phyloP scores from a whole-genome alignment of 1,140 invertebrate species.

The Drosophila pandora region DNA sequence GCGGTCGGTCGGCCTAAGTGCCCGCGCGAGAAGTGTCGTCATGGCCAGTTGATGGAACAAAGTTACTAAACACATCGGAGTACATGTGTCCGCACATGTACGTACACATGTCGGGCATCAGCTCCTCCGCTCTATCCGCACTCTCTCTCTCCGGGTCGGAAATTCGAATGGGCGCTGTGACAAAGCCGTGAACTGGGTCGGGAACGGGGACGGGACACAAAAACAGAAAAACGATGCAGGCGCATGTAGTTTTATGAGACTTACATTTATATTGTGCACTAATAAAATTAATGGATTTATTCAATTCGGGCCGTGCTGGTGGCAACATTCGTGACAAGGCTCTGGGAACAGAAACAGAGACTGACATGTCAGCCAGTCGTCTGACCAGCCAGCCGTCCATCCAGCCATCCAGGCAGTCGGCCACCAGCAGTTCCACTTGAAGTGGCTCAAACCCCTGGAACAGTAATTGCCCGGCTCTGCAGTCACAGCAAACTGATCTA shows the following conservation, averaged over 20 bases:
- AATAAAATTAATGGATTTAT: conserved; percentile 83
- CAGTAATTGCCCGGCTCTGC: conserved; percentile 36
- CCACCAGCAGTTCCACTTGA: conserved; percentile 67
- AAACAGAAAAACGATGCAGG: conserved; percentile 50
- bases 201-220: conserved; percentile 6
- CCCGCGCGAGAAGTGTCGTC: conserved; percentile 34
- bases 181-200: conserved; percentile 3
- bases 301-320: conserved; percentile 67
- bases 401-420: conserved; percentile 9
- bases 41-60: conserved; percentile 55
- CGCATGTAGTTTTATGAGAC: conserved; percentile 66
- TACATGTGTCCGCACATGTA: conserved; percentile 58
- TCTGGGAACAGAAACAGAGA: conserved; percentile 39
- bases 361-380: conserved; percentile 38
- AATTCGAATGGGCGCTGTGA: conserved; percentile 19
- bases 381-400: conserved; percentile 2
- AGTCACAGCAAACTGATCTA: conserved; percentile 25
- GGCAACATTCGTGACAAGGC: conserved; percentile 59
- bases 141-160: conserved; percentile 8
- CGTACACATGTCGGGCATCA: conserved; percentile 56
- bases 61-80: conserved; percentile 53
- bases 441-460: conserved; percentile 18
- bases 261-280: conserved; percentile 74
- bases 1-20: conserved; percentile 27
- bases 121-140: conserved; percentile 21